These are phyloP conservation scores for Kryphioiulus occultus DNA, from an alignment of 2,888 invertebrate genomes.

Conservation along the genomic window DNA sequence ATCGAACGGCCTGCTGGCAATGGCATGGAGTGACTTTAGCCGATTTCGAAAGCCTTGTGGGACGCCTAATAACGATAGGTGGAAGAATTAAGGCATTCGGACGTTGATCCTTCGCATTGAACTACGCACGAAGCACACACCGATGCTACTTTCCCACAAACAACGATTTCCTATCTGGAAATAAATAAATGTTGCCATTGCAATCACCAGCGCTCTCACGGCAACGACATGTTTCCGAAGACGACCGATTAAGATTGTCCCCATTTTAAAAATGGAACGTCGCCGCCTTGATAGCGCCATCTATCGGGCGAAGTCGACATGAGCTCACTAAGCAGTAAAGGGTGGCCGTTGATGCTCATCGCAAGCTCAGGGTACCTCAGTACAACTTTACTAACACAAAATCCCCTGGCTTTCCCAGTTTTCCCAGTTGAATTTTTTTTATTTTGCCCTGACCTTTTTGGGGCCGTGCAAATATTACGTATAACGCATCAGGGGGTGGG, in stretches of 20 bases:
- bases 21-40: not conserved
- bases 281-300: not conserved
- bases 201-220: not conserved
- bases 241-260: not conserved
- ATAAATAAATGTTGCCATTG: constrained; percentile 1
- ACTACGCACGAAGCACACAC: not conserved
- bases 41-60: not conserved
- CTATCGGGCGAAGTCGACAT: not conserved
- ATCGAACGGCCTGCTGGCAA: not conserved
- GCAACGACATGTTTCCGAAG: not conserved
- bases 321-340: not conserved
- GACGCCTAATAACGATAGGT: not conserved
- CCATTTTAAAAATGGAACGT: not conserved
- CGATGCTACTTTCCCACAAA: not conserved
- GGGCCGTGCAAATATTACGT: too few species aligned
- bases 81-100: not conserved
- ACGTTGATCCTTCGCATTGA: not conserved
- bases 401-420: too few species aligned
- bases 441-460: too few species aligned
- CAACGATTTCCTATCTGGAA: not conserved
- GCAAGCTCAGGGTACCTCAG: too few species aligned
- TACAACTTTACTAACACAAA: too few species aligned
- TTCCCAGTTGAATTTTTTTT: too few species aligned
- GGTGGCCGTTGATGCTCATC: not conserved
- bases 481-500: too few species aligned